Evolutionary conservation across 37 sponge, comb jelly and placozoan species (phyloP), one percentile per base, ranked within the genome.

Genomic region (Tethya wilhelma): DNA sequence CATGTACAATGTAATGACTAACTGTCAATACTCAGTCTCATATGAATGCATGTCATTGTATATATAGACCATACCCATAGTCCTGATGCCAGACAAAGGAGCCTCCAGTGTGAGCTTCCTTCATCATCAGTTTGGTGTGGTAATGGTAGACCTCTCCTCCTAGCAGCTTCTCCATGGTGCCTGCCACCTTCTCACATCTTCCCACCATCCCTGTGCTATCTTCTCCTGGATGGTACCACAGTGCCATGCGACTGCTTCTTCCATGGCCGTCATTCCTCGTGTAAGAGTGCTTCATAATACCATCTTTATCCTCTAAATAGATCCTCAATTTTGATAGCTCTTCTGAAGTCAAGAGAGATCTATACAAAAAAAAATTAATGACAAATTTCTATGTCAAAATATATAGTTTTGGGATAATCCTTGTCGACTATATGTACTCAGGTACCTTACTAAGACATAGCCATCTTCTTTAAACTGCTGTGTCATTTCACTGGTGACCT

Each of bases 61-160:
- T n/a, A n/a, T n/a, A n/a, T n/a, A n/a, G 53, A 19, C 2, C 81
- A 69, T 0, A 91, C 86, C 97, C 97, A 65, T 96, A 96, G 75
- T 96, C 97, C 62, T 96, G 97, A 71, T 96, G 97, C 97, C 97
- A 96, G 38, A 90, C 97, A 82, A 90, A 93, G 20, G 89, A 79
- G 9, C 97, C 97, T 44, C 97, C 97, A 56, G 91, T 90, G 49
- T 76, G 84, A 32, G 97, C 84, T 79, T 96, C 97, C 78, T 96
- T 96, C 91, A 96, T 93, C 84, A 96, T 93, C 46, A 96, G 87
- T 70, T 96, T 96, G 56, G 93, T 90, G 71, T 96, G 97, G 77
- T 96, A 96, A 59, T 96, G 97, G 74, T 96, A 96, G 9, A 93
- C 94, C 67, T 96, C 97, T 59, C 94, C 97, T 42, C 89, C 91